These are phyloP conservation scores for Cybosia mesomella DNA, from an alignment of 2,888 invertebrate species.

Conservation along the genomic window DNA sequence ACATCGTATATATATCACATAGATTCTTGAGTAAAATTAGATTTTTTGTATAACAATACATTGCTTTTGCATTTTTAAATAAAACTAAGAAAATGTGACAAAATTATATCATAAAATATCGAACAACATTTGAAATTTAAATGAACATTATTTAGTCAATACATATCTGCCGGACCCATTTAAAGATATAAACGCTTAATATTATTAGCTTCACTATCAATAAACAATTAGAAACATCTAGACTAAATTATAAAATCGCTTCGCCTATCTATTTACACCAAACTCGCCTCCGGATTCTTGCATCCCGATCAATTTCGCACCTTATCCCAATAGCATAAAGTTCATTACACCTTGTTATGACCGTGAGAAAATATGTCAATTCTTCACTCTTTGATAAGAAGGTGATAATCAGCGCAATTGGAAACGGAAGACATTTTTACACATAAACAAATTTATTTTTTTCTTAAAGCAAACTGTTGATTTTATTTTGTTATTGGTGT, in stretches of 20 bases:
- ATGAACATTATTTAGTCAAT: neutral
- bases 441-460: conserved; percentile 48
- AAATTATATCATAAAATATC: too few relatives aligned
- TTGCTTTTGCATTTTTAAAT: neutral
- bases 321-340: conserved; percentile 32
- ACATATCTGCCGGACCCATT: neutral
- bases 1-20: neutral
- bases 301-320: conserved; percentile 34
- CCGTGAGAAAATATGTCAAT: conserved; percentile 73
- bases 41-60: neutral
- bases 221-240: conserved; percentile 9
- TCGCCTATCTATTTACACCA: conserved; percentile 27
- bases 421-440: conserved; percentile 50
- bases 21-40: neutral
- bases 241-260: conserved; percentile 23
- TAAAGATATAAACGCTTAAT: neutral
- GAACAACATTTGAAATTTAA: too few relatives aligned
- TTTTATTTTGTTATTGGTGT: conserved; percentile 17
- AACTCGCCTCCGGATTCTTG: conserved; percentile 34
- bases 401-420: conserved; percentile 57
- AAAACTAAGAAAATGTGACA: neutral
- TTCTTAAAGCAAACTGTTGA: conserved; percentile 27
- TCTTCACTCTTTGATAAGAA: conserved; percentile 59
- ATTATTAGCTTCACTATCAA: neutral
- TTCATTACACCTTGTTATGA: conserved; percentile 37